Evolutionary conservation across 2,113 vertebrate species (phyloP).

Genomic region (Takifugu flavidus): DNA sequence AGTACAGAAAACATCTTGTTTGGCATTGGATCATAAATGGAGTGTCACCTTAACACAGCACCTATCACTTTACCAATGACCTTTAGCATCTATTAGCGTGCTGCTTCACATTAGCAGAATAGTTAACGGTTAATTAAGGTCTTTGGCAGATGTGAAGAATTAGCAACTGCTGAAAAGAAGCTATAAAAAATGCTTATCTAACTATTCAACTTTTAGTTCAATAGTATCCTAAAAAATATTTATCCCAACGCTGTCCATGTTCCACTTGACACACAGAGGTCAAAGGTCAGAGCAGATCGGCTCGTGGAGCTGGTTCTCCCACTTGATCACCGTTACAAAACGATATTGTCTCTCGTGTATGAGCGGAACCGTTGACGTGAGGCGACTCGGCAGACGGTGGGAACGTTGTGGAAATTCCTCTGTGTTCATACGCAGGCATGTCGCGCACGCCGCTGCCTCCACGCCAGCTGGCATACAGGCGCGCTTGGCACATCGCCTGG

Average conservation of each 20-base stretch:
- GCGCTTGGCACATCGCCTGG: constrained; percentile 45
- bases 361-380: constrained; percentile 3
- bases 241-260: not conserved
- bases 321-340: not conserved
- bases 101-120: too few relatives aligned
- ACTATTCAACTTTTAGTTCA: too few relatives aligned
- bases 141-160: too few relatives aligned
- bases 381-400: constrained; percentile 26
- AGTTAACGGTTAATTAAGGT: too few relatives aligned
- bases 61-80: too few relatives aligned
- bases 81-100: too few relatives aligned
- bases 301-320: not conserved
- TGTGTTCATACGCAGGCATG: constrained; percentile 31
- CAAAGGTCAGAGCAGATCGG: constrained; percentile 7
- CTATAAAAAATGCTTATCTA: too few relatives aligned
- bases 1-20: not conserved
- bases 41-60: too few relatives aligned
- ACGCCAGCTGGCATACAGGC: constrained; percentile 42
- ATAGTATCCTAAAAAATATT: not conserved
- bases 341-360: constrained; percentile 5
- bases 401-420: constrained; percentile 50
- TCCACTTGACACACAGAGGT: constrained; percentile 1
- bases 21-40: too few relatives aligned
- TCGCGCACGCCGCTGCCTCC: not conserved
- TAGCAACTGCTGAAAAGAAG: too few relatives aligned